Conservation (phyloP, 2,113 vertebrate species). For the Kobus ellipsiprymnus region DNA sequence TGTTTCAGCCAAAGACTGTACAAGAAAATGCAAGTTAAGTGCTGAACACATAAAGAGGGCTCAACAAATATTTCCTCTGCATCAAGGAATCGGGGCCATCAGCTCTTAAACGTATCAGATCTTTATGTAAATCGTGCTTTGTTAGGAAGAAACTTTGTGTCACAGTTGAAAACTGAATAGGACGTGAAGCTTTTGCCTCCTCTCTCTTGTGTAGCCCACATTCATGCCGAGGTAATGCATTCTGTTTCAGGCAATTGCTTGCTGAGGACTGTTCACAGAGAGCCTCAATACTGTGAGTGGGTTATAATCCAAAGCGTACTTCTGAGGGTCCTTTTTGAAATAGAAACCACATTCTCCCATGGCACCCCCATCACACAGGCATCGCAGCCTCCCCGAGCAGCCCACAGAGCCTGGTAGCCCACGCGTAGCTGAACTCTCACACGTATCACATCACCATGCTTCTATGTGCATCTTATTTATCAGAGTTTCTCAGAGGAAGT, state of each 20-base stretch:
- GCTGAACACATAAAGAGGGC: neutral
- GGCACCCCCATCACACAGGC: neutral
- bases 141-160: neutral
- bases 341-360: neutral
- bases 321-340: neutral
- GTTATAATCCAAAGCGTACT: neutral
- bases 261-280: neutral
- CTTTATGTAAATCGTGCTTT: neutral
- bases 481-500: neutral
- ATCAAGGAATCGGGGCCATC: neutral
- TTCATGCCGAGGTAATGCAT: neutral
- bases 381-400: neutral
- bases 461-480: neutral
- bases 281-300: neutral
- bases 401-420: neutral
- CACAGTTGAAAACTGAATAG: neutral
- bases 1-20: neutral
- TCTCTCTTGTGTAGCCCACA: neutral
- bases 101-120: neutral
- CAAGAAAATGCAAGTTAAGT: neutral
- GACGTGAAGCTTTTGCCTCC: neutral
- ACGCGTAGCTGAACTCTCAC: rapidly evolving
- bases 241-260: neutral
- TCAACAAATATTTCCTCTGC: neutral
- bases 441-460: neutral